phyloP scores from a whole-genome alignment of 2,113 vertebrate genomes.

The Cottus gobio region DNA sequence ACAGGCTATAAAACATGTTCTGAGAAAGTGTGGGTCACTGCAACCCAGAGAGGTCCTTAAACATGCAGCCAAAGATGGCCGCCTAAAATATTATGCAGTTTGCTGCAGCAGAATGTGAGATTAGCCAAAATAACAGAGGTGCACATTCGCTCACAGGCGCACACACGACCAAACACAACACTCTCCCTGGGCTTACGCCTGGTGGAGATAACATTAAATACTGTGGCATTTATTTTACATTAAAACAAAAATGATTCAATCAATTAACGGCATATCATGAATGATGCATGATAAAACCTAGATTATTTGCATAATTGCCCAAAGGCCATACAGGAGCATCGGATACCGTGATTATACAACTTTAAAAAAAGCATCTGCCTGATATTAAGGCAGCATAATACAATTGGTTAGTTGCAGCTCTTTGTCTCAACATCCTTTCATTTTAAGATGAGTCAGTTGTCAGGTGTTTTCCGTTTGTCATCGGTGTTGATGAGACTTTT shows the following conservation, averaged over 20 bases:
- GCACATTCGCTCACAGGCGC: neutral
- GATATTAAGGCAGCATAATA: neutral
- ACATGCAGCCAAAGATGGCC: neutral
- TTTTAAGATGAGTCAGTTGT: neutral
- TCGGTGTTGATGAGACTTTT: neutral
- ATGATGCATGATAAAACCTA: slow-evolving; percentile 4
- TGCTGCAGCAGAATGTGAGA: neutral
- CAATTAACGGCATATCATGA: neutral
- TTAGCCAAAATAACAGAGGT: neutral
- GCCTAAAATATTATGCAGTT: neutral
- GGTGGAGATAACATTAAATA: neutral
- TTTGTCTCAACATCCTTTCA: neutral
- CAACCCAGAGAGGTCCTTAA: neutral
- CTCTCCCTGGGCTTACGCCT: neutral
- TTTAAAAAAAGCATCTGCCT: neutral
- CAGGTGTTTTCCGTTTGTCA: neutral
- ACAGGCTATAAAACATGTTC: neutral
- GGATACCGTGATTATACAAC: neutral
- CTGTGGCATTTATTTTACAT: neutral
- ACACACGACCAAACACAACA: neutral
- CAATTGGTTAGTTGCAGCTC: neutral
- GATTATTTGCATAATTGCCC: neutral
- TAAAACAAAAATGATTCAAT: neutral
- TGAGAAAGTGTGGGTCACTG: neutral
- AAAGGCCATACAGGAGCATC: neutral